Evolutionary conservation across 2,797 vertebrate species (phyloP), one percentile per base, ranked within the genome.

Genomic region (Odontamblyopus lacepedii): DNA sequence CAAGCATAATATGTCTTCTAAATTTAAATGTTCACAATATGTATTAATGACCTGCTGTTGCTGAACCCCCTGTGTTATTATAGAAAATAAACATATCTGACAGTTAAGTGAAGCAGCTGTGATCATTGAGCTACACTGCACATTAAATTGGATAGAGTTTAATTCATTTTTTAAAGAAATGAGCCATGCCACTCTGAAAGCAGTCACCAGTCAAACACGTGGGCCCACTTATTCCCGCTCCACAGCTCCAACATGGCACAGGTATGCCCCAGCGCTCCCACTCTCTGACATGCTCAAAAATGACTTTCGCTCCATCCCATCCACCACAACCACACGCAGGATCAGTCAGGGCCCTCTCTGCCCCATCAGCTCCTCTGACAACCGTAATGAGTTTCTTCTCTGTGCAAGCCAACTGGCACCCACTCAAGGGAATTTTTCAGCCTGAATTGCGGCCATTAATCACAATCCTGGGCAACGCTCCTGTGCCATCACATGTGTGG

Each of bases 381-480:
- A 93, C 91, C 91, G 92, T 93, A 95, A 93, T 92, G 88, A 94
- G 93, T 93, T 95, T 95, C 94, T 93, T 93, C 88, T 90, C 93
- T 85, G 89, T 80, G 90, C 90, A 85, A 92, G 91, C 92, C 94
- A 94, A 93, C 94, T 95, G 95, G 95, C 95, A 94, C 86, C 72
- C 70, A 91, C 92, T 95, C 95, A 95, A 93, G 92, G 92, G 94
- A 93, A 95, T 94, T 92, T 93, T 92, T 92, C 90, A 90, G 92
- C 88, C 93, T 95, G 95, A 95, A 95, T 94, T 95, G 94, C 75
- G 83, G 91, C 93, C 93, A 92, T 95, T 95, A 95, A 95, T 95
- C 93, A 94, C 94, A 95, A 95, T 94, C 93, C 85, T 85, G 88
- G 93, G 94, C 93, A 94, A 94, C 91, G 79, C 84, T 48, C 85